Evolutionary conservation across 2,113 vertebrate genomes (phyloP).

Genomic region (Asarcornis scutulata): DNA sequence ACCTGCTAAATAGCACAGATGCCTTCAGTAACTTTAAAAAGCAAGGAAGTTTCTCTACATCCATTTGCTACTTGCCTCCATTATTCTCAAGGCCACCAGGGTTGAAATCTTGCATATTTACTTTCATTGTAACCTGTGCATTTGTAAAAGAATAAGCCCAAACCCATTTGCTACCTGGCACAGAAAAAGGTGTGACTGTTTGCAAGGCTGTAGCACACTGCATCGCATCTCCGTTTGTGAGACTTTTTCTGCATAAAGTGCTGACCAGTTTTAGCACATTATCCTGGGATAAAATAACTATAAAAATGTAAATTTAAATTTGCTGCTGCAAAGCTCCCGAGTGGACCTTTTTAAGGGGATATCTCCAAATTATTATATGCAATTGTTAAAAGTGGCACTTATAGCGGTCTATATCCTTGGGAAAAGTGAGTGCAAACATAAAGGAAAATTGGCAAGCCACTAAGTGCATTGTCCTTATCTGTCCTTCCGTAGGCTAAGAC

Average conservation of each 20-base stretch:
- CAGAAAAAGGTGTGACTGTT: background rate
- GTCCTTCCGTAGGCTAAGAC: slow-evolving; percentile 20
- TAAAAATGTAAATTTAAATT: slow-evolving; percentile 64
- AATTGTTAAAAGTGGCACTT: background rate
- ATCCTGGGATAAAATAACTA: slow-evolving; percentile 44
- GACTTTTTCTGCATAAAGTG: background rate
- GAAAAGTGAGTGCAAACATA: background rate
- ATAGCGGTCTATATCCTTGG: background rate
- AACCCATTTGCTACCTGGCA: background rate
- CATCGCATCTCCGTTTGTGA: background rate
- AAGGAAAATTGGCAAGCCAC: background rate
- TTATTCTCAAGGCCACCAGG: background rate
- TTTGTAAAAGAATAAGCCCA: background rate
- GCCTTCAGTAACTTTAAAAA: background rate
- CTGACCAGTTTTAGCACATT: slow-evolving; percentile 51
- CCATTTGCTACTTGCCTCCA: no score
- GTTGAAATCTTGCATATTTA: background rate
- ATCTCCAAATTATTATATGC: background rate
- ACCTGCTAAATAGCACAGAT: background rate
- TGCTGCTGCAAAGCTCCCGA: slow-evolving; percentile 51
- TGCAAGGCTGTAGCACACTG: background rate
- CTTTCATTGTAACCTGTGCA: background rate
- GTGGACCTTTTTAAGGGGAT: background rate
- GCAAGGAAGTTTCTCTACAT: background rate
- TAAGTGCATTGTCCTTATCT: background rate